A percentile compares a stretch with the other conserved stretches of the same genome.
Conservation (phyloP, 2,888 invertebrate genomes). For the Neelides folsomi region DNA sequence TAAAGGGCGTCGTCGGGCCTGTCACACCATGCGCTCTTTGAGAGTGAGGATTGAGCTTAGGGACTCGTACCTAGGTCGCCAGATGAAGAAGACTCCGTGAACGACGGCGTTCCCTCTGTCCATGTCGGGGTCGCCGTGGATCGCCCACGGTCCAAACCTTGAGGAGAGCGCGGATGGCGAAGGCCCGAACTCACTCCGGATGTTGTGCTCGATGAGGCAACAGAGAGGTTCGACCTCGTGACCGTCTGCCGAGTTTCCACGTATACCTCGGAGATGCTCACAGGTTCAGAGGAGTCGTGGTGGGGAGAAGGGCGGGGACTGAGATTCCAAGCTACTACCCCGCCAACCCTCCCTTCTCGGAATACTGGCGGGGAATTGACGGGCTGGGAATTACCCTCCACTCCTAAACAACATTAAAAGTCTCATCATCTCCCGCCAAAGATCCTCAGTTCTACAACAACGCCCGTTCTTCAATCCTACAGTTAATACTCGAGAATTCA, state of each 20-base stretch:
- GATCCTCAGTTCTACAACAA: too few species aligned
- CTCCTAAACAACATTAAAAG: too few species aligned
- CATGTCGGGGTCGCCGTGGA: constrained; percentile 75
- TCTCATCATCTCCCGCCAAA: too few species aligned
- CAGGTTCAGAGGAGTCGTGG: constrained; percentile 12
- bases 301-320: constrained; percentile 2
- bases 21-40: constrained; percentile 13
- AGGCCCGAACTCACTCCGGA: constrained; percentile 36
- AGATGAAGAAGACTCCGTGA: constrained; percentile 91
- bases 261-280: constrained; percentile 59
- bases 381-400: not conserved
- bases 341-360: not conserved
- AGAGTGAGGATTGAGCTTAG: constrained; percentile 8
- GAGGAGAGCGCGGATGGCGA: constrained; percentile 21
- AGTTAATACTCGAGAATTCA: too few species aligned
- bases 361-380: not conserved
- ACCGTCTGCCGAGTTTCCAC: constrained; percentile 45
- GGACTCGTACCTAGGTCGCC: constrained; percentile 62
- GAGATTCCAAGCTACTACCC: constrained; percentile 6
- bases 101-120: constrained; percentile 96
- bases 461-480: too few species aligned
- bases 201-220: constrained; percentile 49
- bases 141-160: constrained; percentile 45
- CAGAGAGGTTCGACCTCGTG: constrained; percentile 43
- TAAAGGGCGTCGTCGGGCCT: constrained; percentile 13